Percentiles rank a stretch among this genome's conserved stretches.
Evolutionary conservation across 2,888 invertebrate genomes (phyloP).

Genomic region (Euclidia mi): DNA sequence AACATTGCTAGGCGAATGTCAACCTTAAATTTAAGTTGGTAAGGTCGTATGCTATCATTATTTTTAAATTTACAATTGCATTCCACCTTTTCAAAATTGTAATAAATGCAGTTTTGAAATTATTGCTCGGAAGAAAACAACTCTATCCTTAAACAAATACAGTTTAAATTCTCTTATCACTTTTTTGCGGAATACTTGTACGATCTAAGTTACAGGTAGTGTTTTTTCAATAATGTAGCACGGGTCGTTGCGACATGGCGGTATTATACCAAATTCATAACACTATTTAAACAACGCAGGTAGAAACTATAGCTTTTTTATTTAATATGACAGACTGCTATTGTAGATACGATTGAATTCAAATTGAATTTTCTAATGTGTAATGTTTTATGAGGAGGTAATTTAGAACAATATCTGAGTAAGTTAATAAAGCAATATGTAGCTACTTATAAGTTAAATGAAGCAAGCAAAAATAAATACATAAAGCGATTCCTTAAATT

Average conservation of each 20-base stretch:
- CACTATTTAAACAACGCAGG: slow-evolving; percentile 69
- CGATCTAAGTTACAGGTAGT: slow-evolving; percentile 74
- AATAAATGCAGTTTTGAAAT: slow-evolving; percentile 29
- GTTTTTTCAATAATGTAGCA: slow-evolving; percentile 77
- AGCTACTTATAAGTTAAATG: no score
- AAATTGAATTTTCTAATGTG: no score
- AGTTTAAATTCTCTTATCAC: slow-evolving; percentile 16
- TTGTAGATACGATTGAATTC: no score
- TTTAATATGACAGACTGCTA: slow-evolving; percentile 28
- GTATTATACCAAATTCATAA: slow-evolving; percentile 73
- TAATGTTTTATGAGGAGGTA: no score
- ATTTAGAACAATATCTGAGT: no score
- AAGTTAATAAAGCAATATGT: no score
- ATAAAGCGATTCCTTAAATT: no score
- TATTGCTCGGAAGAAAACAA: slow-evolving; percentile 27
- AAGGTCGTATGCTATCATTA: slow-evolving; percentile 34
- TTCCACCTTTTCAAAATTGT: slow-evolving; percentile 42
- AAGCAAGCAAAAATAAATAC: no score
- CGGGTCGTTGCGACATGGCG: slow-evolving; percentile 74
- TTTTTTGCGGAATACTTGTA: slow-evolving; percentile 33
- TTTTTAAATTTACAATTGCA: slow-evolving; percentile 57
- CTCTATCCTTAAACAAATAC: slow-evolving; percentile 16
- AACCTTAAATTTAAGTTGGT: slow-evolving; percentile 34
- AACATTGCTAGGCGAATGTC: slow-evolving; percentile 42
- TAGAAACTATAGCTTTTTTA: slow-evolving; percentile 56